Evolutionary conservation across 1,140 invertebrate species (phyloP), one percentile per base, ranked within the genome.

Genomic region (Scaptomyza montana): DNA sequence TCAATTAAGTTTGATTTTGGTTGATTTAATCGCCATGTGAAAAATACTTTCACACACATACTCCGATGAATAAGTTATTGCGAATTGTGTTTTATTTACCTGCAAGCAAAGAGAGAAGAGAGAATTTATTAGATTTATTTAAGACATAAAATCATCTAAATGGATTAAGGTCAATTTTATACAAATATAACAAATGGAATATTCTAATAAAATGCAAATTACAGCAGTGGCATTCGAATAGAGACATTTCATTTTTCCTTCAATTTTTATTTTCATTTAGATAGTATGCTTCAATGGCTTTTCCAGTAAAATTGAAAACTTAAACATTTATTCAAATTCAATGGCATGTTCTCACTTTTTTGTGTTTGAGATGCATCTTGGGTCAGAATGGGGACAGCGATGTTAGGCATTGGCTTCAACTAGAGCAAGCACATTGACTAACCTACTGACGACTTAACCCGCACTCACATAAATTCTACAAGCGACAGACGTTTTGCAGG

Each of bases 361-460:
- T 70, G 51, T 49, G 57, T 19, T 46, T 46, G 2, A 46, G 45
- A 46, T 36, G 28, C 57, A 21, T 47, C 28, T 3, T n/a, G 28
- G 28, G 16, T 33, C 25, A 25, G n/a, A 13, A 36, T n/a, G 12
- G 16, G 46, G 28, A 8, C 45, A 47, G 19, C 25, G 30, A n/a
- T 50, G 45, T 19, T 43, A 13, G 21, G n/a, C 3, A 33, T 13
- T 12, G 12, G 10, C 19, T n/a, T 9, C 46, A 33, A 47, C 45
- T 19, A 28, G 49, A 21, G 21, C 36, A 43, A 30, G 64, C 62
- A 60, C 69, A 67, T 60, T 25, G 21, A 25, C 21, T 25, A 63
- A 77, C 75, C 75, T 69, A 62, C 71, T 77, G 75, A 77, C 71
- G 71, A 70, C 65, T 77, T 77, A 77, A 77, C 75, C 75, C 75